Base-by-base conservation (phyloP, 2,113 vertebrate genomes). In the Nibea coibor region DNA sequence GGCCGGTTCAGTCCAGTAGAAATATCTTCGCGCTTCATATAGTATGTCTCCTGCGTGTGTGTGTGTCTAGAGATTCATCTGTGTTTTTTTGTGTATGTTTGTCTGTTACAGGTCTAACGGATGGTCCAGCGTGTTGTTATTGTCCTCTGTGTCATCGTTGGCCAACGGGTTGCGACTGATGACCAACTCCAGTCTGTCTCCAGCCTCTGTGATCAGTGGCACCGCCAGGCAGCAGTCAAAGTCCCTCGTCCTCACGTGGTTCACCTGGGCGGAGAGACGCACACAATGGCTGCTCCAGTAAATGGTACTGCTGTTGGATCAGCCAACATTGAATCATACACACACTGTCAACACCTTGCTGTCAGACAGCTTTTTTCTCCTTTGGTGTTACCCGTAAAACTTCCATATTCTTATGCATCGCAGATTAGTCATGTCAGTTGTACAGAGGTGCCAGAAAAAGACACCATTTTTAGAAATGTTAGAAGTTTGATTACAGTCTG, bases 201-300 rank as follows among this genome's bases (percentile, higher is more conserved):
- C 98, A 0, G 97, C 97, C 89, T 98, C 97, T 0, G 97, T 97
- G 93, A 99, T 96, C 75, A 99, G 95, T 0, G 98, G 98, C 58
- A 99, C 97, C 0, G 96, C 96, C 93, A 99, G 91, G 89, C 97
- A 97, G 93, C 98, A 99, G 96, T 99, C 97, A 19, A 99, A 97
- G 95, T 99, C 97, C 82, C 97, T 92, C 0, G 97, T 99, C 83
- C 96, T 95, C 31, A 98, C 89, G 4, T 95, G 97, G 90, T 99
- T 99, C 85, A 99, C 98, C 98, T 88, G 78, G 10, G 78, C 16
- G 3, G 15, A 66, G 42, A 54, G 19, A 68, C 28, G 8, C 20
- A 50, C 20, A 39, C 4, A 22, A 43, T 6, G 17, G 20, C 64
- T 53, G 31, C 17, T 59, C 20, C 20, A 10, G 31, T 42, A 48